Percentiles rank a stretch among this genome's conserved stretches.
Conservation (phyloP, 2,888 invertebrate species). For the Nephrotoma guestfalica region DNA sequence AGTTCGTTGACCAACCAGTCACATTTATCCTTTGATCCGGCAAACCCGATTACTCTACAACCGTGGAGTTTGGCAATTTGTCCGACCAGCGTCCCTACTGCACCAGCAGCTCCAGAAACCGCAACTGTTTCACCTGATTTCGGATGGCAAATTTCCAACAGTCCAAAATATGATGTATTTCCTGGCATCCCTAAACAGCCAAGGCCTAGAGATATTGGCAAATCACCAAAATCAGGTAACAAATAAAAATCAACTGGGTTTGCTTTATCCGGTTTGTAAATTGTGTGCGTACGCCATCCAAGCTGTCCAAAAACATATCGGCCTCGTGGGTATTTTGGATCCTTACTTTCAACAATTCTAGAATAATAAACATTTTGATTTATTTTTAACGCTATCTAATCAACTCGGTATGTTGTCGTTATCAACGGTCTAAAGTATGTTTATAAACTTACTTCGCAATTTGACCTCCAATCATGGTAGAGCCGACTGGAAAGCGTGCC, state of each 20-base stretch:
- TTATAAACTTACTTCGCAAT: slow-evolving; percentile 36
- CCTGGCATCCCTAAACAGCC: slow-evolving; percentile 60
- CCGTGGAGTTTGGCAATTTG: slow-evolving; percentile 64
- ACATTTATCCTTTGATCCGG: slow-evolving; percentile 56
- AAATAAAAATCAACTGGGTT: not conserved
- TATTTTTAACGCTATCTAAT: not conserved
- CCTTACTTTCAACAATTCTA: slow-evolving; percentile 53
- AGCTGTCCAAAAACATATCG: slow-evolving; percentile 43
- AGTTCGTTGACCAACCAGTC: slow-evolving; percentile 47
- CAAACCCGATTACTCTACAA: slow-evolving; percentile 53
- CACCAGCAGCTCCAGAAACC: slow-evolving; percentile 61
- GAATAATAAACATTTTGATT: slow-evolving; percentile 16
- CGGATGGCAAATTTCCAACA: slow-evolving; percentile 53
- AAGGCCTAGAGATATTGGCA: slow-evolving; percentile 46
- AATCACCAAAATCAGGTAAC: slow-evolving; percentile 42
- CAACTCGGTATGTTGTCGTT: not conserved
- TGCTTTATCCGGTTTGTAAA: slow-evolving; percentile 24
- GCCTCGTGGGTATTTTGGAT: slow-evolving; percentile 47
- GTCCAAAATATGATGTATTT: slow-evolving; percentile 60
- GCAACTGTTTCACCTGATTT: slow-evolving; percentile 57
- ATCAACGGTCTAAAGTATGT: not conserved
- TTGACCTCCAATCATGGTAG: slow-evolving; percentile 55
- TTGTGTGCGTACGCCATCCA: slow-evolving; percentile 49
- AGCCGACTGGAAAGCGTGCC: slow-evolving; percentile 38
- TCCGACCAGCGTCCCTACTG: slow-evolving; percentile 62